Base-by-base conservation (phyloP, 2,113 vertebrate genomes). In the Trogon melanurus region DNA sequence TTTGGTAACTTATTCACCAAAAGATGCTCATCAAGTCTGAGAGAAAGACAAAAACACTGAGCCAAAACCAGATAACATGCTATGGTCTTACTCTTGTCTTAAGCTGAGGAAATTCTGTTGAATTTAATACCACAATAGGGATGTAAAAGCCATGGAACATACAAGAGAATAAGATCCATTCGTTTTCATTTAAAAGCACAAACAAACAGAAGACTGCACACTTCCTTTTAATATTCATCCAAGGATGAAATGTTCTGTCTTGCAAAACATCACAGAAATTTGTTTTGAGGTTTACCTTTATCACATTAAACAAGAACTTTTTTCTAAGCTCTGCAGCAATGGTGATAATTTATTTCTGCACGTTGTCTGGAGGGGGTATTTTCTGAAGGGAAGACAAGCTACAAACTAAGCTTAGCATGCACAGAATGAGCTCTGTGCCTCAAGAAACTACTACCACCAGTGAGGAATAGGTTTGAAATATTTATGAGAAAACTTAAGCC, bases 401-500 rank as follows among this genome's bases (percentile, higher is more conserved):
- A 58, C 32, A 70, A 65, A 62, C 62, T 90, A 75, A 90, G 72
- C 11, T 48, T 72, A 85, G 34, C 64, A 79, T 84, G 67, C 75
- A 85, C 71, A 82, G 51, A 94, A 90, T 74, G 58, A 85, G 48
- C 36, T 67, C 64, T 66, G 23, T 75, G 75, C 83, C 92, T 94
- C 94, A 89, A 94, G 79, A 86, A 95, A 84, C 47, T 74, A 38
- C 53, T 66, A 15, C 70, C 18, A 50, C 34, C 16, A 30, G 21
- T 38, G 44, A 93, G 18, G 38, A 32, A 88, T 21, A 51, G 18
- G 25, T 86, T 87, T 94, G 73, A 94, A 95, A 95, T 95, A 95
- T 95, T 93, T 88, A 95, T 90, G 50, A 93, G 61, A 73, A 89
- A 74, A 93, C 57, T 81, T 86, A 91, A 91, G 76, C 51, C 70